phyloP scores from a whole-genome alignment of 2,113 vertebrate species.

The Passerina amoena region DNA sequence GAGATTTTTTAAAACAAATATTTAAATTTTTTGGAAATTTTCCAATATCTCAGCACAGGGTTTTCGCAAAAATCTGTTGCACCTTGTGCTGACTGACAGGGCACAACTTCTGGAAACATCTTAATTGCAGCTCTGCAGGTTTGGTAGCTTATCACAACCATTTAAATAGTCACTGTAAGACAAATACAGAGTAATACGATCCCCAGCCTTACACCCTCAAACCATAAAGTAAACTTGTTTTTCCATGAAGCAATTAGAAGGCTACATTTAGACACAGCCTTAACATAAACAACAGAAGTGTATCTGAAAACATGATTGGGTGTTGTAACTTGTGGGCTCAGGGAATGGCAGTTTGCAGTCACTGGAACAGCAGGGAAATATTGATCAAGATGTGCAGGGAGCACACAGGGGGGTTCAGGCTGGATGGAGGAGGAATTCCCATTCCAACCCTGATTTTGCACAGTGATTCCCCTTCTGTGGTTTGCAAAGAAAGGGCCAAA shows the following conservation, averaged over 20 bases:
- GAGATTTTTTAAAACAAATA: background rate
- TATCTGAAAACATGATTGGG: slow-evolving; percentile 31
- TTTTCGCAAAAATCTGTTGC: background rate
- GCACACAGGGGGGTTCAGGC: background rate
- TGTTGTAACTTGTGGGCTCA: slow-evolving; percentile 44
- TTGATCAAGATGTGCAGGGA: background rate
- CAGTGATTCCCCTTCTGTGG: background rate
- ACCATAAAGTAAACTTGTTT: slow-evolving; percentile 70
- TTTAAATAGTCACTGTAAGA: slow-evolving; percentile 14
- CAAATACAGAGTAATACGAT: slow-evolving; percentile 40
- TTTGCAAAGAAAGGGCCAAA: background rate
- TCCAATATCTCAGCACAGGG: accelerated
- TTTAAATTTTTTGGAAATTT: background rate
- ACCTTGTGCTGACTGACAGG: slow-evolving; percentile 19
- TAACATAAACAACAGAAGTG: slow-evolving; percentile 68
- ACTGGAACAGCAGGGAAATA: slow-evolving; percentile 22
- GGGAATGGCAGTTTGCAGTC: background rate
- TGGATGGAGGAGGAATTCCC: background rate
- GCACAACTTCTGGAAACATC: slow-evolving; percentile 50
- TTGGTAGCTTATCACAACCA: slow-evolving; percentile 30
- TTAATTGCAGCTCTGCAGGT: slow-evolving; percentile 43
- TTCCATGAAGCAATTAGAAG: slow-evolving; percentile 67
- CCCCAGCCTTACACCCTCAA: slow-evolving; percentile 58
- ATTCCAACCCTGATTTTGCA: background rate
- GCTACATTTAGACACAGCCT: slow-evolving; percentile 47